A percentile compares a stretch with the other conserved stretches of the same genome.
phyloP scores from a whole-genome alignment of 2,888 invertebrate species.

The Brachynemurus nebulosus region DNA sequence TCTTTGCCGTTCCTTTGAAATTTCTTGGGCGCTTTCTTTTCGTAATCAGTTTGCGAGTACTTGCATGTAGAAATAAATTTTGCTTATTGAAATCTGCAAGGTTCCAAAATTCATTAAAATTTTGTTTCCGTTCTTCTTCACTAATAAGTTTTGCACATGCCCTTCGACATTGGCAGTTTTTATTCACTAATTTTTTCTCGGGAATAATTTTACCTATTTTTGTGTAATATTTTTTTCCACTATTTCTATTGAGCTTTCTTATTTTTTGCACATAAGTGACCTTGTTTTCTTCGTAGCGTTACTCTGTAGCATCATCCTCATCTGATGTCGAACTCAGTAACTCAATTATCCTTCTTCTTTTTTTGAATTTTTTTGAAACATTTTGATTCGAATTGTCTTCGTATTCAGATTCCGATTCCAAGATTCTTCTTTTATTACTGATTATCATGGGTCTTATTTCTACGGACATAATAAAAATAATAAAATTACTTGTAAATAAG shows the following conservation, averaged over 20 bases:
- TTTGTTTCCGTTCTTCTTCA: not conserved
- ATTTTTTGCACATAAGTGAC: not conserved
- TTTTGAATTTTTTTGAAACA: not conserved
- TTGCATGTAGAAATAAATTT: constrained; percentile 16
- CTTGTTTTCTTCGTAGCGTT: not conserved
- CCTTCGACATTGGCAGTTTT: not conserved
- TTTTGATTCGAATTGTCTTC: not conserved
- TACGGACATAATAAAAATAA: too few relatives aligned
- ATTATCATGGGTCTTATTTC: not conserved
- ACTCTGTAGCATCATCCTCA: not conserved
- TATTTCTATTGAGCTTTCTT: not conserved
- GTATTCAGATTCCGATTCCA: not conserved
- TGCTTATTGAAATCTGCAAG: constrained; percentile 18
- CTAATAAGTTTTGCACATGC: not conserved
- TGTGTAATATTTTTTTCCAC: not conserved
- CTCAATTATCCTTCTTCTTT: not conserved
- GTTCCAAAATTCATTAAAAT: constrained; percentile 13
- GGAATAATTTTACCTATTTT: not conserved
- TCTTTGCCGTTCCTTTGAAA: constrained; percentile 15
- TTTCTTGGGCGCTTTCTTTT: constrained; percentile 16
- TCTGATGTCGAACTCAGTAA: not conserved
- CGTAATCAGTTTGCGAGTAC: constrained; percentile 13
- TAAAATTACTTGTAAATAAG: too few relatives aligned
- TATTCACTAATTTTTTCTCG: not conserved
- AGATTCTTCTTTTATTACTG: not conserved